Evolutionary conservation across 2,113 vertebrate genomes (phyloP), one percentile per base, ranked within the genome.

Genomic region (Megaptera novaeangliae): DNA sequence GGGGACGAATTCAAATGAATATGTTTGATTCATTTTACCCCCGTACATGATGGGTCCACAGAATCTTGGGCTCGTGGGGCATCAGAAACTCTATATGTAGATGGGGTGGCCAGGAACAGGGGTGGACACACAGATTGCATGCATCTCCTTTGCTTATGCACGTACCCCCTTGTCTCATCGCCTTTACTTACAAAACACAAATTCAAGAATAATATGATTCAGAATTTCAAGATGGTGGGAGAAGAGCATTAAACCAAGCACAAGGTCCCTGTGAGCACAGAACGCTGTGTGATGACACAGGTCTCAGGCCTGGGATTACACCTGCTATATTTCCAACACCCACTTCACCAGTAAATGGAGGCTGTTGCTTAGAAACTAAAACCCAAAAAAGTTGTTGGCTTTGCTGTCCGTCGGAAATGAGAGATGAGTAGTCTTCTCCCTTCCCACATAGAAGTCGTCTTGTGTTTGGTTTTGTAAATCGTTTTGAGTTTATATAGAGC

Each of bases 381-480:
- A 11, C 14, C 8, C 8, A 10, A 14, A 57, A 55, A 91, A 15
- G 11, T 18, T 46, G 6, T 44, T 57, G 21, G 44, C 49, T 31
- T 86, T 69, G 31, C 64, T 21, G 0, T 66, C 74, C 25, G 27
- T 55, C 20, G 82, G 41, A 86, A 59, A 93, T 93, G 66, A 94
- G 49, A 55, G 69, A 69, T 31, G 27, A 77, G 39, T 21, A 34
- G 10, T 59, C 61, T 85, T 63, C 0, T 2, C 46, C 31, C 12
- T 75, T 29, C 57, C 21, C 1, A 6, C 3, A 21, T 34, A 55
- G 2, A 52, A 59, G 17, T 57, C 84, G 5, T 52, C 3, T 57
- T 88, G 10, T 90, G 23, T 85, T 88, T 87, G 21, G 57, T 92
- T 75, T 55, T 59, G 27, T 52, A 61, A 90, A 74, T 69, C 61